Evolutionary conservation across 1,140 invertebrate genomes (phyloP).

Genomic region (Drosophila ananassae): DNA sequence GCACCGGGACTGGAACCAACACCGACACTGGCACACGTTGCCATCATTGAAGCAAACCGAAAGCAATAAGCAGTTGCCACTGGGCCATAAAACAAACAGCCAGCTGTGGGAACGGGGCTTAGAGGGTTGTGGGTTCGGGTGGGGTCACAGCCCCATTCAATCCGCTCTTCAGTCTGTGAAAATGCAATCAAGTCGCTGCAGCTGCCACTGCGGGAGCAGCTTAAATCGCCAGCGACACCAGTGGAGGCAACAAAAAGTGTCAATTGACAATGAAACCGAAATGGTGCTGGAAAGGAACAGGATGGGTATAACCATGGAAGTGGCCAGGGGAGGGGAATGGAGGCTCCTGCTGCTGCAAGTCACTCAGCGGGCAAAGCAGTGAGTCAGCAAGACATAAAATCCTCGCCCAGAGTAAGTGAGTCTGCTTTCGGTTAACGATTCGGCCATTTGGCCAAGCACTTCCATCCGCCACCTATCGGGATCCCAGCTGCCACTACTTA

Average conservation of each 20-base stretch:
- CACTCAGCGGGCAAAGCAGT: constrained; percentile 30
- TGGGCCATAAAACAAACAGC: constrained; percentile 59
- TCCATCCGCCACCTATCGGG: constrained; percentile 41
- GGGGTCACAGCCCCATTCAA: constrained; percentile 10
- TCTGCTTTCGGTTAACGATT: constrained; percentile 62
- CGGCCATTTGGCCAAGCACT: constrained; percentile 61
- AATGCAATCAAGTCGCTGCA: constrained; percentile 53
- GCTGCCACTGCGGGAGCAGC: constrained; percentile 37
- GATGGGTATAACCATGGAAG: constrained; percentile 16
- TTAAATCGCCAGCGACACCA: constrained; percentile 54
- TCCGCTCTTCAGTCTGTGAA: constrained; percentile 52
- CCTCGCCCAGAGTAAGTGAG: constrained; percentile 51
- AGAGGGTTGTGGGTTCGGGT: too few relatives aligned
- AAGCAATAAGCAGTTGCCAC: constrained; percentile 63
- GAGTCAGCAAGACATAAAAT: constrained; percentile 57
- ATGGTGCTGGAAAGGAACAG: constrained; percentile 7
- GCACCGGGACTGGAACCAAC: neutral
- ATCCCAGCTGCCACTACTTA: neutral
- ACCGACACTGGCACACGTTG: constrained; percentile 22
- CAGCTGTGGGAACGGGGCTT: constrained; percentile 1
- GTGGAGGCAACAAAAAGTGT: constrained; percentile 55
- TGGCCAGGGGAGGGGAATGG: neutral
- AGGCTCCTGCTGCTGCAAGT: constrained; percentile 18
- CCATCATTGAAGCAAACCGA: constrained; percentile 59
- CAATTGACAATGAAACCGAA: constrained; percentile 67